Evolutionary conservation across 2,888 invertebrate genomes (phyloP), one percentile per base, ranked within the genome.

Genomic region (Arrhopalites spinosus): DNA sequence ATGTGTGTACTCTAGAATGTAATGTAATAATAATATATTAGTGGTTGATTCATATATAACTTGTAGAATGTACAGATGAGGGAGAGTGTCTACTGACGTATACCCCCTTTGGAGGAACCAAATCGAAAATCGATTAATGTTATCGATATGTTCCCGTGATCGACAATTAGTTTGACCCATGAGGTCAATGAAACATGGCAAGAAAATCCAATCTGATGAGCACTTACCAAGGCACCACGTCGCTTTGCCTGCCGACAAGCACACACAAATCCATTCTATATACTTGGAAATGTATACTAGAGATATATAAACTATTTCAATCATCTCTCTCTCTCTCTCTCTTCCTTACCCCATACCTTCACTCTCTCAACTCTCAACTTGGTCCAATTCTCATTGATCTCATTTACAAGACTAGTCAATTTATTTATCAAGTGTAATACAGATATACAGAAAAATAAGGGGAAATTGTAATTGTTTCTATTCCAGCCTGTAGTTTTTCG

Each of bases 111-210:
- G 80, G 78, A 68, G 76, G 75, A 56, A 76, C 75, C 67, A 63
- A 77, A 80, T 78, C 75, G 75, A 78, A 79, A 80, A 80, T 79
- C 78, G 79, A 80, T 80, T 80, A 80, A 78, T 78, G 68, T 47
- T 68, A 68, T 47, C 59, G 59, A 59, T 59, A 59, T 59, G 59
- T 59, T 59, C 23, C 59, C 25, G 59, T 59, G 59, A 59, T 59
- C 25, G 27, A 59, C 59, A 59, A 59, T 59, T 59, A 25, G 59
- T 59, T 59, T 59, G 59, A 59, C 59, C 59, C 59, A 59, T 27
- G 59, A 59, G 59, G 59, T 59, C 59, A 59, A 25, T 59, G 59
- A 59, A 25, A 25, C 25, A 23, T 59, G 20, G 59, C 59, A 59
- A 50, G 3, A 50, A 25, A 59, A 59, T 23, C 59, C 59, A 59